These are phyloP conservation scores for Babyrousa celebensis DNA, from an alignment of 2,797 vertebrate species.

Conservation along the genomic window DNA sequence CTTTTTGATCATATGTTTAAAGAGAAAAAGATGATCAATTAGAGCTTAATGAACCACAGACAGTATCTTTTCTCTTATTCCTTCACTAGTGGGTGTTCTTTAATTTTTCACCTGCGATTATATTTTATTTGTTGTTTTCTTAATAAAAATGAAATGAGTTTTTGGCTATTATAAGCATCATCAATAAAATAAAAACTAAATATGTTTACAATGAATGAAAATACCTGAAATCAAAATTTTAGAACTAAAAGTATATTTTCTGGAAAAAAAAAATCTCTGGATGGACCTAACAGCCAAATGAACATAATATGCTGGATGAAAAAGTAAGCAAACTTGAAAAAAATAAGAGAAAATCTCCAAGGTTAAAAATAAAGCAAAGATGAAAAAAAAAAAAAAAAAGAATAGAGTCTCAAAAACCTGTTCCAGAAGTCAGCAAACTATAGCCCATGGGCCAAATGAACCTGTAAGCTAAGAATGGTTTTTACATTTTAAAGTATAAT, in stretches of 20 bases:
- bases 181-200: constrained; percentile 8
- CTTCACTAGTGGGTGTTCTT: not conserved
- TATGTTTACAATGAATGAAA: constrained; percentile 8
- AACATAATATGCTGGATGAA: not conserved
- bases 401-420: not conserved
- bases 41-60: constrained; percentile 24
- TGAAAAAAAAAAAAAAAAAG: not conserved
- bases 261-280: not conserved
- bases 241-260: not conserved
- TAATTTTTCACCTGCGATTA: constrained; percentile 4
- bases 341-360: not conserved
- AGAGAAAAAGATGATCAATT: constrained; percentile 19
- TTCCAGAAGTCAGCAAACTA: not conserved
- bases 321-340: not conserved
- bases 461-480: not conserved
- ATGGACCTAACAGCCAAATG: not conserved
- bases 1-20: not conserved
- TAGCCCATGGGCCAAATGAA: not conserved
- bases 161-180: not conserved
- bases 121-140: constrained; percentile 54
- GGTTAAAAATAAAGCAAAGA: not conserved
- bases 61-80: not conserved
- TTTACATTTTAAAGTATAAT: not conserved
- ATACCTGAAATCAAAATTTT: constrained; percentile 24
- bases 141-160: constrained; percentile 46